Evolutionary conservation across 2,888 invertebrate genomes (phyloP).

Genomic region (Catocala fraxini): DNA sequence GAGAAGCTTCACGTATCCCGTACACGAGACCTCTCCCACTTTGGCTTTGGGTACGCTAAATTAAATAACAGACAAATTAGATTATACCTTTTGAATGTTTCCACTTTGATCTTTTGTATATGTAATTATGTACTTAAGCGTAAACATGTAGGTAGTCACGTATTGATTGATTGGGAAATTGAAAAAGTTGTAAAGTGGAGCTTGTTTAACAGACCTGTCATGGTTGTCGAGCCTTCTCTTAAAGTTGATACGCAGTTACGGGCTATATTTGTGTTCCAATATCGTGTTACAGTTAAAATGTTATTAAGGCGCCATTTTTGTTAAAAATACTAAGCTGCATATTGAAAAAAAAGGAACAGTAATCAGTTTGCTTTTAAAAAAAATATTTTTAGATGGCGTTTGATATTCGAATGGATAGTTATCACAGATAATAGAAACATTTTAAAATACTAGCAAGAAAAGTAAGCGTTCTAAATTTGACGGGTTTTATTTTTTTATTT

Average conservation of each 20-base stretch:
- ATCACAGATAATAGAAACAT: no score
- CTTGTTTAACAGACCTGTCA: slow-evolving; percentile 10
- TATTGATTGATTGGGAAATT: slow-evolving; percentile 47
- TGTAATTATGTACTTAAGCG: background rate
- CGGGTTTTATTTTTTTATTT: no score
- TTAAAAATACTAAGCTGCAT: no score
- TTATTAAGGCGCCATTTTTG: no score
- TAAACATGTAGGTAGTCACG: background rate
- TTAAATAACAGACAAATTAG: slow-evolving; percentile 34
- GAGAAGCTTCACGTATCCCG: slow-evolving; percentile 10
- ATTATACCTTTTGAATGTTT: slow-evolving; percentile 20
- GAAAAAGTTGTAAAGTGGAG: slow-evolving; percentile 43
- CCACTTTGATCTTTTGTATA: slow-evolving; percentile 31
- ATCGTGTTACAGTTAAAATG: no score
- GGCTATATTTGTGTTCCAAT: background rate
- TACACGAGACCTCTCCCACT: background rate
- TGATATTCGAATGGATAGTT: no score
- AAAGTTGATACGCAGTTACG: background rate
- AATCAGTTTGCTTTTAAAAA: no score
- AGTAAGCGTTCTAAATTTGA: no score
- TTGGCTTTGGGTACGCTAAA: slow-evolving; percentile 12
- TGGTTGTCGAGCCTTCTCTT: background rate
- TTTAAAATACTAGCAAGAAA: no score
- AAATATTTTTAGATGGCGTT: no score
- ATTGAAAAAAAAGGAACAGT: no score